These are phyloP conservation scores for Drosophila virilis DNA, from an alignment of 1,140 invertebrate genomes.

Conservation along the genomic window DNA sequence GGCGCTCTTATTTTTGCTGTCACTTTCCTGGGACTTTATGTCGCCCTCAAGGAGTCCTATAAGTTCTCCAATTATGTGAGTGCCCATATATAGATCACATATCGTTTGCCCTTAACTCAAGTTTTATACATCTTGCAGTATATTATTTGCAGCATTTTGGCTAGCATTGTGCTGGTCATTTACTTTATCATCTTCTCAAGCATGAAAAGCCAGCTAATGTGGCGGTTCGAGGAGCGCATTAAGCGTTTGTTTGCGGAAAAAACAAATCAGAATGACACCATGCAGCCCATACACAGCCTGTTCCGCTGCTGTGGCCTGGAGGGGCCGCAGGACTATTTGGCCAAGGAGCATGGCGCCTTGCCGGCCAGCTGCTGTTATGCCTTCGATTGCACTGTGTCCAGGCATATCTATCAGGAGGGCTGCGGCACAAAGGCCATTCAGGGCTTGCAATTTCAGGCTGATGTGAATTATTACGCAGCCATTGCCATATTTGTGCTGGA, in stretches of 20 bases:
- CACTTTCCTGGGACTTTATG: conserved; percentile 65
- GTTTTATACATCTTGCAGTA: conserved; percentile 26
- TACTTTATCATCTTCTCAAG: conserved; percentile 67
- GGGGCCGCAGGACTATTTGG: conserved; percentile 71
- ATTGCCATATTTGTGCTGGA: conserved; percentile 56
- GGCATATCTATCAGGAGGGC: conserved; percentile 64
- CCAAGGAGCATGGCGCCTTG: conserved; percentile 54
- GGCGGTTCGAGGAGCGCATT: conserved; percentile 58
- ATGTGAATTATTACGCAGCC: conserved; percentile 62
- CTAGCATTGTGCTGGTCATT: conserved; percentile 44
- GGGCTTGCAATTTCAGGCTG: conserved; percentile 52
- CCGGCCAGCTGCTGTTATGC: conserved; percentile 72
- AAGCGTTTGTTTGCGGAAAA: conserved; percentile 50
- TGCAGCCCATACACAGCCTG: conserved; percentile 70
- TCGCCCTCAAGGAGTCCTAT: conserved; percentile 65
- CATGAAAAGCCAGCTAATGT: conserved; percentile 54
- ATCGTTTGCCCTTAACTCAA: background rate
- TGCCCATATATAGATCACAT: background rate
- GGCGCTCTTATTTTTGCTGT: conserved; percentile 49
- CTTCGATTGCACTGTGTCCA: conserved; percentile 62
- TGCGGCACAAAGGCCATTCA: conserved; percentile 55
- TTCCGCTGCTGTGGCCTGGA: conserved; percentile 74
- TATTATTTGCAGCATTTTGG: conserved; percentile 43
- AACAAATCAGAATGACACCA: conserved; percentile 48
- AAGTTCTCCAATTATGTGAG: conserved; percentile 71